Conservation (phyloP, 2,888 invertebrate species). For the Capitulum mitella region DNA sequence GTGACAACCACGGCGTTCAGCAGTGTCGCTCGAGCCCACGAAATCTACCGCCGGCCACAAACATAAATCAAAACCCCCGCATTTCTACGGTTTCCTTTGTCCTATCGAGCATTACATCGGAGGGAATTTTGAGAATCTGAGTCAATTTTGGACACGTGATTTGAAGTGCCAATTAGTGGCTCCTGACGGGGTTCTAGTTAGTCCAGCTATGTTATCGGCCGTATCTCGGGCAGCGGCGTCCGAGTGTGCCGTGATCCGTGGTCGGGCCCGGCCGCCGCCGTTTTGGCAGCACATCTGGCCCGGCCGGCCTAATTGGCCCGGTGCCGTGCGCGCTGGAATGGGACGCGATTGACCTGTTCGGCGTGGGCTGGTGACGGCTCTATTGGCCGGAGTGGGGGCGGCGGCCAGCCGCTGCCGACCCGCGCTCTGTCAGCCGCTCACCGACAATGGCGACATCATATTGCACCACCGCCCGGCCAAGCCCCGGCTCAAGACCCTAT, state of each 20-base stretch:
- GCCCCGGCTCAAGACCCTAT: conserved; percentile 1
- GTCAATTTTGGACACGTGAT: not conserved
- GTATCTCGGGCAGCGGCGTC: not conserved
- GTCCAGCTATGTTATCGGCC: not conserved
- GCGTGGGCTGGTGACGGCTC: not conserved
- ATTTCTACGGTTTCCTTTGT: not conserved
- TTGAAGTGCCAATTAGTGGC: not conserved
- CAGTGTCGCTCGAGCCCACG: not conserved
- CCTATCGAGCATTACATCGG: not conserved
- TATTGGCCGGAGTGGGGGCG: not conserved
- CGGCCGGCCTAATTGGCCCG: not conserved
- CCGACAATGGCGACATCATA: not conserved
- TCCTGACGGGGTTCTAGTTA: conserved; percentile 2
- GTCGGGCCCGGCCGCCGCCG: not conserved
- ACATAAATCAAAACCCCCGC: conserved; percentile 5
- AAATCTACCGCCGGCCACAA: not conserved
- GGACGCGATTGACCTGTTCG: not conserved
- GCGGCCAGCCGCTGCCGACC: not conserved
- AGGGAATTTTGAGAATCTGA: not conserved
- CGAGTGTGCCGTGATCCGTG: not conserved
- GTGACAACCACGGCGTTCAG: not conserved
- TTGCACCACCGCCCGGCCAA: not conserved
- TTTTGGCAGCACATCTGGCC: not conserved
- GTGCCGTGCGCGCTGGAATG: not conserved
- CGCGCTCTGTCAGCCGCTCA: not conserved